Conservation (phyloP, 2,113 vertebrate genomes). For the Proterorhinus semilunaris region DNA sequence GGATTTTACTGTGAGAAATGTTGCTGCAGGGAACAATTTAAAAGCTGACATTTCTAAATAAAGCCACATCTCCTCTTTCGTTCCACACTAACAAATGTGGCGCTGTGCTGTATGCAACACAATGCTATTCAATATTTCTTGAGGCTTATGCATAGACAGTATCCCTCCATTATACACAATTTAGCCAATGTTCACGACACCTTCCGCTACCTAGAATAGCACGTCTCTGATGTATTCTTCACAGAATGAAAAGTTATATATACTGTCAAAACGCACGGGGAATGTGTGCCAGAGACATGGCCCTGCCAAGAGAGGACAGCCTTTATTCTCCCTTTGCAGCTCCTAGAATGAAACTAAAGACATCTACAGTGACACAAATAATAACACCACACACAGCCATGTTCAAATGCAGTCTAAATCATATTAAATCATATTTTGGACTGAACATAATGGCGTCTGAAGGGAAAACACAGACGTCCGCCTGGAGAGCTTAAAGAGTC, state of each 20-base stretch:
- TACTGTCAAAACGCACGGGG: constrained; percentile 1
- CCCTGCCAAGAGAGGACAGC: background rate
- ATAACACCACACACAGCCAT: no score
- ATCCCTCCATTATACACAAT: background rate
- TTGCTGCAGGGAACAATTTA: constrained; percentile 31
- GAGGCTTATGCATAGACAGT: background rate
- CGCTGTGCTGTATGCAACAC: background rate
- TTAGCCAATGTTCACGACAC: constrained; percentile 9
- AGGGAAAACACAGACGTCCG: no score
- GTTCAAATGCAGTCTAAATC: no score
- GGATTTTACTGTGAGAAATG: constrained; percentile 29
- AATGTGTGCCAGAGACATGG: background rate
- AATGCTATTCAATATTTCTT: background rate
- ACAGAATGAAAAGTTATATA: background rate
- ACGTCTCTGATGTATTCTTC: background rate
- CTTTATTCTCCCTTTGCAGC: constrained; percentile 24
- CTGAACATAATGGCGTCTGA: no score
- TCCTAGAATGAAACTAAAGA: constrained; percentile 18
- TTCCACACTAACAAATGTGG: background rate
- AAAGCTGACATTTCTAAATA: background rate
- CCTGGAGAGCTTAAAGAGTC: no score
- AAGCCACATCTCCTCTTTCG: background rate
- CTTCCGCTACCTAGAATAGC: constrained; percentile 8
- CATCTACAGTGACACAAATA: constrained; percentile 8
- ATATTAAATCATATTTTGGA: no score